phyloP scores from a whole-genome alignment of 2,888 invertebrate species.

The Limulus polyphemus region DNA sequence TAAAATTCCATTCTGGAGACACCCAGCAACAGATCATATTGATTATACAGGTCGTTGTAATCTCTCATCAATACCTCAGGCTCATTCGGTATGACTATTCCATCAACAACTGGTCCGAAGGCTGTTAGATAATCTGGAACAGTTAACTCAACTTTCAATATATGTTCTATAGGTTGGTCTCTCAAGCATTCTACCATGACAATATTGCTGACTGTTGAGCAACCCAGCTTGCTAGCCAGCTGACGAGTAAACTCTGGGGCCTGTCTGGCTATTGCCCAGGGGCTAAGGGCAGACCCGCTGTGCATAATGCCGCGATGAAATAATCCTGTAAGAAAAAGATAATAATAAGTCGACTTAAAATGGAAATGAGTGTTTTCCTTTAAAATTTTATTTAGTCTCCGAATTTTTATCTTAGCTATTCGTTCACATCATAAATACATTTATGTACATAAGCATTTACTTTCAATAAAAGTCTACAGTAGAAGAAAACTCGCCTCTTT shows the following conservation, averaged over 20 bases:
- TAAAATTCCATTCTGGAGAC: constrained; percentile 85
- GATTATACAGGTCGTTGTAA: constrained; percentile 37
- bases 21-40: constrained; percentile 76
- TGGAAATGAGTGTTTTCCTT: too few species aligned
- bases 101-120: constrained; percentile 90
- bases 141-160: constrained; percentile 56
- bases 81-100: constrained; percentile 47
- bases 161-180: constrained; percentile 59
- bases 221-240: constrained; percentile 46
- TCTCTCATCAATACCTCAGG: constrained; percentile 46
- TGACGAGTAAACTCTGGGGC: constrained; percentile 40
- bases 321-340: constrained; percentile 44
- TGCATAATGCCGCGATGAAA: constrained; percentile 59
- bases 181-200: constrained; percentile 74
- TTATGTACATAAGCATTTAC: background rate
- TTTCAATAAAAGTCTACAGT: too few species aligned
- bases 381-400: too few species aligned
- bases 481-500: too few species aligned
- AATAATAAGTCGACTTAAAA: too few species aligned
- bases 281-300: constrained; percentile 64
- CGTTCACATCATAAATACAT: background rate
- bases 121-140: constrained; percentile 67
- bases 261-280: constrained; percentile 58
- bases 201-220: constrained; percentile 40
- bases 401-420: too few species aligned